Base-by-base conservation (phyloP, 1,140 invertebrate species). In the Pseudachorutes palmiensis region DNA sequence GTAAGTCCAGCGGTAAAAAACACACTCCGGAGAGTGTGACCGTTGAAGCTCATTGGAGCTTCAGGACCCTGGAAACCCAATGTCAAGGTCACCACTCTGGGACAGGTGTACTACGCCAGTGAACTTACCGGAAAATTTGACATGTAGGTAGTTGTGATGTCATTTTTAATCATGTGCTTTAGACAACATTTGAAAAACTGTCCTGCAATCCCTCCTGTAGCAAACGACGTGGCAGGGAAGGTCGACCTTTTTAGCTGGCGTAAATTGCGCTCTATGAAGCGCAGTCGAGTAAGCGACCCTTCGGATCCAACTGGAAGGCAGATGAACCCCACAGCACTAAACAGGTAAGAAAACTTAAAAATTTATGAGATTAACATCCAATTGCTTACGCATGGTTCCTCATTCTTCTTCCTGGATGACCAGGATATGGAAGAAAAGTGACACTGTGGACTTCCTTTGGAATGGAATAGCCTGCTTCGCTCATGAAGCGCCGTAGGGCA, bases 341-440 rank as follows among this genome's bases (percentile, higher is more conserved):
- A 58, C n/a, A 5, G 36, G 36, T 41, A 55, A 5, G 5, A 29
- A 24, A 16, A 55, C 9, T 55, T 55, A 24, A 5, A 55, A 26
- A 14, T 12, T n/a, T 5, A 55, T 5, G 5, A 14, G 24, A 5
- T 55, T 22, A 14, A 55, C 9, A 55, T 55, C 9, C 24, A n/a
- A 9, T 12, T 3, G 9, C 29, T 12, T 61, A 61, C 59, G 31
- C 30, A 29, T 30, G 29, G 26, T 61, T 61, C 24, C 59, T 9
- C 29, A 61, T 30, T 61, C 30, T 61, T 55, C 51, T 14, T 61
- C 33, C 59, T 12, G 59, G 59, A 61, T 61, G 59, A 36, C 59
- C 33, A 19, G 22, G 22, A 2, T 12, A 30, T 30, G 59, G 59
- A 32, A 61, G 59, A 9, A 29, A 29, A 3, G 19, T 30, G 9